Percentiles rank a stretch among this genome's conserved stretches.
These are phyloP conservation scores for Notamacropus eugenii DNA, from an alignment of 2,797 vertebrate species.

Conservation along the genomic window DNA sequence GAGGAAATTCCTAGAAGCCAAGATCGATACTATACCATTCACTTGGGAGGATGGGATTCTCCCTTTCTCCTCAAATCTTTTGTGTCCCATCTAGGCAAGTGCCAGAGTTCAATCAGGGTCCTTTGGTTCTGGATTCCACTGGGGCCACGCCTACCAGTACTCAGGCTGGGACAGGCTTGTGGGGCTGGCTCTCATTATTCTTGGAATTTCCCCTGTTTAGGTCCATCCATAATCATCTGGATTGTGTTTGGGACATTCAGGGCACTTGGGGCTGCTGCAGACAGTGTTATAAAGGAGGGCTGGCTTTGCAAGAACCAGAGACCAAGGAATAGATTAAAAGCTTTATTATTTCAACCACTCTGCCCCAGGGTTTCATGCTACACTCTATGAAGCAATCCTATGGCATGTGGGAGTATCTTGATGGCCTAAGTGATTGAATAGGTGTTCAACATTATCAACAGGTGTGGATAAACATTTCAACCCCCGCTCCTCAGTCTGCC, in stretches of 20 bases:
- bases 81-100: background rate
- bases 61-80: background rate
- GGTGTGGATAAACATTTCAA: too few relatives aligned
- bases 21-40: background rate
- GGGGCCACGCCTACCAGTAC: background rate
- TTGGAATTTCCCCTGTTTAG: background rate
- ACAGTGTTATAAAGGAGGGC: background rate
- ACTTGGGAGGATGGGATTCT: background rate
- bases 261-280: background rate
- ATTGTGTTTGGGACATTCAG: background rate
- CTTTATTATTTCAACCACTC: background rate
- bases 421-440: background rate
- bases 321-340: background rate
- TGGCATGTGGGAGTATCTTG: background rate
- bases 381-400: background rate
- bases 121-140: background rate
- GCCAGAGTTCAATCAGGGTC: background rate
- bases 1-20: background rate
- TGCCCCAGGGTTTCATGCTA: background rate
- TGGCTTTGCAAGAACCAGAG: background rate
- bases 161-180: background rate
- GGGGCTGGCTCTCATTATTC: background rate
- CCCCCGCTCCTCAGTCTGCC: background rate
- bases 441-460: background rate
- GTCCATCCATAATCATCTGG: background rate